phyloP scores from a whole-genome alignment of 2,888 invertebrate genomes.

The Tetragnatha montana region DNA sequence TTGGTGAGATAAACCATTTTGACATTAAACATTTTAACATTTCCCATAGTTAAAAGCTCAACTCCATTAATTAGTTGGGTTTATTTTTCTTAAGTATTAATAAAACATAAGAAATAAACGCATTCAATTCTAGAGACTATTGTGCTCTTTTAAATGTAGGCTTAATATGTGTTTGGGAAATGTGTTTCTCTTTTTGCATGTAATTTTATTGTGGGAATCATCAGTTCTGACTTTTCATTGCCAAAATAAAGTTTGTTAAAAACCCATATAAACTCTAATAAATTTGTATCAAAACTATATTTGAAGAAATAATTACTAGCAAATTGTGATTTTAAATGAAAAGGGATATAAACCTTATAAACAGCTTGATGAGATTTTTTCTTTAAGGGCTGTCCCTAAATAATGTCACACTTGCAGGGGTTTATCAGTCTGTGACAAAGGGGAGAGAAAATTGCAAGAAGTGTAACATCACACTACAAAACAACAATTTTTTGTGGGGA shows the following conservation, averaged over 20 bases:
- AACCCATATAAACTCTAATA: no score
- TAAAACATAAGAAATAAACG: not conserved
- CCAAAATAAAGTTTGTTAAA: not conserved
- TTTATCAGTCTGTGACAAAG: no score
- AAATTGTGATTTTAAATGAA: no score
- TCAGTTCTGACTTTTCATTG: not conserved
- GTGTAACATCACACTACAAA: no score
- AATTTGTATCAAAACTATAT: no score
- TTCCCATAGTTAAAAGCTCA: conserved; percentile 20
- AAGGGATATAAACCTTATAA: no score
- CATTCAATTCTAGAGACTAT: not conserved
- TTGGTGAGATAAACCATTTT: conserved; percentile 53
- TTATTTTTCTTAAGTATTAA: not conserved
- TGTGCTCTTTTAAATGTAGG: not conserved
- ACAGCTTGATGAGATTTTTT: no score
- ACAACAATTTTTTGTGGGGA: no score
- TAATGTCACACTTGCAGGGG: no score
- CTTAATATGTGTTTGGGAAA: not conserved
- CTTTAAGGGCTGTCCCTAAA: no score
- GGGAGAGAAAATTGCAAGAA: no score
- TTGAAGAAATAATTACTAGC: no score
- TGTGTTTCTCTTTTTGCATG: not conserved
- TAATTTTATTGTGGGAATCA: conserved; percentile 6
- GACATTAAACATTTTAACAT: conserved; percentile 31
- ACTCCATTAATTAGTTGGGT: not conserved